Conservation (phyloP, 2,888 invertebrate species). For the Temnothorax rugatulus region DNA sequence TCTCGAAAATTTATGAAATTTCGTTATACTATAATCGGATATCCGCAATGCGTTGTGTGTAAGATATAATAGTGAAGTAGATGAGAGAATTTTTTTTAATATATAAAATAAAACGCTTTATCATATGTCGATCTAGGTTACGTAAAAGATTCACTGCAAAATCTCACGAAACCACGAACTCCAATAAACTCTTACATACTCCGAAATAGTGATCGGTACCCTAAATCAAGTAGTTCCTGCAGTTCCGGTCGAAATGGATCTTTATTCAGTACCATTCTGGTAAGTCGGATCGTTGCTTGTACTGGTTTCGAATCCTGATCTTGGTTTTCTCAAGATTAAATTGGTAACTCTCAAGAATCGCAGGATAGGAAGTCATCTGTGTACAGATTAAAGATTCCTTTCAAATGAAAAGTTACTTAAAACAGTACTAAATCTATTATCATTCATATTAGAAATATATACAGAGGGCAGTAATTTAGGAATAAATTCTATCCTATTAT, state of each 20-base stretch:
- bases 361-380: conserved; percentile 87
- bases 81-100: no score
- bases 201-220: conserved; percentile 80
- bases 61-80: no score
- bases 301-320: conserved; percentile 88
- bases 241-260: conserved; percentile 88
- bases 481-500: background rate
- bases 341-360: conserved; percentile 89
- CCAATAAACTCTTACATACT: background rate
- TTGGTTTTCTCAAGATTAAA: conserved; percentile 88
- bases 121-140: no score
- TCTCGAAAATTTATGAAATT: no score
- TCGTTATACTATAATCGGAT: no score
- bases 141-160: no score
- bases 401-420: no score
- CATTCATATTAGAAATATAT: no score
- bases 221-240: conserved; percentile 88
- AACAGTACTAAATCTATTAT: no score
- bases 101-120: no score
- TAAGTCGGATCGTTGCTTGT: conserved; percentile 87
- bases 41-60: no score
- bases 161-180: no score
- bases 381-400: background rate
- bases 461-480: background rate
- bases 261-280: conserved; percentile 89